Evolutionary conservation across 2,888 invertebrate species (phyloP).

Genomic region (Xanthorhoe designata): DNA sequence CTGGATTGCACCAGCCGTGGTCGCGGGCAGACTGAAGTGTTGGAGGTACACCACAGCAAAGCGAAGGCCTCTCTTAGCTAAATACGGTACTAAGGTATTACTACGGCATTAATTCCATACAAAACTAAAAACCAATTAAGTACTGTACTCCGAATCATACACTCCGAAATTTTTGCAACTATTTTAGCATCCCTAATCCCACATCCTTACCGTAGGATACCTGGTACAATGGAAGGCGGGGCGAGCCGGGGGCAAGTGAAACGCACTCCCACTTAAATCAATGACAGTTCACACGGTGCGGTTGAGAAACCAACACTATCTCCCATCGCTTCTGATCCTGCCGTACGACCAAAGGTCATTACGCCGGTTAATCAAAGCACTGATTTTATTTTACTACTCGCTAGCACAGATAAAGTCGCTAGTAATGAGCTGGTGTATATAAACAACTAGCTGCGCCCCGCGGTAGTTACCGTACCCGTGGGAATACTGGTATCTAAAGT

Average conservation of each 20-base stretch:
- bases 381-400: background rate
- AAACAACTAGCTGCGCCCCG: too few species aligned
- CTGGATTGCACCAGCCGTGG: too few species aligned
- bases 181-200: conserved; percentile 4
- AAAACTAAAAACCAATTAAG: background rate
- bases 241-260: conserved; percentile 67
- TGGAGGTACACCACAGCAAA: too few species aligned
- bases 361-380: background rate
- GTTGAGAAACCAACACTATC: conserved; percentile 49
- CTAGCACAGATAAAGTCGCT: too few species aligned
- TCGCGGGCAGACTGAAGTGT: too few species aligned
- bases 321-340: conserved; percentile 38
- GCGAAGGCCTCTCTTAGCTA: too few species aligned
- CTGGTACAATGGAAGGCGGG: conserved; percentile 78
- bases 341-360: background rate
- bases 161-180: background rate
- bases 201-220: conserved; percentile 6
- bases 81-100: too few species aligned
- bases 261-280: conserved; percentile 70
- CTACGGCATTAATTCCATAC: too few species aligned
- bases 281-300: conserved; percentile 64
- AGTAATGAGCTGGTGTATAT: too few species aligned
- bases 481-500: too few species aligned
- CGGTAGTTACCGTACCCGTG: too few species aligned
- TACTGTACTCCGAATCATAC: background rate